Evolutionary conservation across 2,888 invertebrate genomes (phyloP).

Genomic region (Fragum whitleyi): DNA sequence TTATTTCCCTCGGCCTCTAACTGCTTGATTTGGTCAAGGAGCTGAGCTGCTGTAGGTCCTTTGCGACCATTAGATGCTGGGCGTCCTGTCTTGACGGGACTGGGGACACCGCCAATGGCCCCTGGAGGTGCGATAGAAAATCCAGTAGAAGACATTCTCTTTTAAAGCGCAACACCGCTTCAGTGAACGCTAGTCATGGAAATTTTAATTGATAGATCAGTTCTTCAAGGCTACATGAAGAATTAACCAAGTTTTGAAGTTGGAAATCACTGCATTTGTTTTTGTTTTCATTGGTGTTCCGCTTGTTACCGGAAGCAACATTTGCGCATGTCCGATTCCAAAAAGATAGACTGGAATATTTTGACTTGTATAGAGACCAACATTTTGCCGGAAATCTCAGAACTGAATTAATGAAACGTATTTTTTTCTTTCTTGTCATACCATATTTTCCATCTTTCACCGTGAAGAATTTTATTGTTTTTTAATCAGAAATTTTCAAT

Average conservation of each 20-base stretch:
- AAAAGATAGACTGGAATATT: no score
- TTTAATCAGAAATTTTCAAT: no score
- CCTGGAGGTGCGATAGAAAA: slow-evolving; percentile 61
- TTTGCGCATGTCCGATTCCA: background rate
- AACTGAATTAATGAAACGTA: no score
- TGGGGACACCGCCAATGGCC: slow-evolving; percentile 53
- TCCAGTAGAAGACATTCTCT: slow-evolving; percentile 40
- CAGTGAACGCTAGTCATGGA: background rate
- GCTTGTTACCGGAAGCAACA: background rate
- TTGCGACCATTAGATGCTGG: slow-evolving; percentile 24
- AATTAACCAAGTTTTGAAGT: background rate
- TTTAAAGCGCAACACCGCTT: background rate
- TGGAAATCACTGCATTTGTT: background rate
- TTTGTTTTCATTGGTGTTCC: slow-evolving; percentile 27
- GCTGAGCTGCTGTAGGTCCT: slow-evolving; percentile 59
- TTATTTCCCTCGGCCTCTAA: slow-evolving; percentile 78
- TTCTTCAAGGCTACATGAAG: background rate
- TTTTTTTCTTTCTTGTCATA: no score
- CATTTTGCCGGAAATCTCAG: no score
- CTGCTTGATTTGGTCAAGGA: slow-evolving; percentile 73
- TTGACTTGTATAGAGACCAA: no score
- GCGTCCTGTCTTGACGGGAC: slow-evolving; percentile 49
- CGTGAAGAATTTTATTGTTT: no score
- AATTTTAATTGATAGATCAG: background rate
- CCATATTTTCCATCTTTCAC: no score